Base-by-base conservation (phyloP, 2,797 vertebrate species). In the Esox masquinongy region DNA sequence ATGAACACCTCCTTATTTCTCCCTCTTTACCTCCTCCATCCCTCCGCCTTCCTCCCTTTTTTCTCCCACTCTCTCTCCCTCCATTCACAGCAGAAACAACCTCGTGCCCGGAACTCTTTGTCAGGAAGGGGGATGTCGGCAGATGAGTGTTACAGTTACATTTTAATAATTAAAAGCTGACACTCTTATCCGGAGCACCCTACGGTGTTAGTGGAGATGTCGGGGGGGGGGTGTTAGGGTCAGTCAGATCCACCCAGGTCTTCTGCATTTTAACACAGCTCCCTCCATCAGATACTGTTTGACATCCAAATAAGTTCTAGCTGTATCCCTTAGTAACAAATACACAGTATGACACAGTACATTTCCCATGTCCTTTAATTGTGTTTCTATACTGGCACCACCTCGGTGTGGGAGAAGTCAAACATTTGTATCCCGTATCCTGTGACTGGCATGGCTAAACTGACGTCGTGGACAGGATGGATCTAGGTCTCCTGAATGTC, bases 71-170 rank as follows among this genome's bases (percentile, higher is more conserved):
- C 4, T 16, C n/a, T 66, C 4, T 16, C n/a, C n/a, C 53, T 56
- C 19, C n/a, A 4, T 59, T 5, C n/a, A 59, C 53, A 59, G 19
- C 9, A n/a, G n/a, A 22, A 59, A 59, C 53, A 59, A n/a, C 53
- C 53, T 22, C 8, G 9, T 11, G n/a, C 53, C n/a, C 12, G 29
- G 34, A 26, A 81, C 70, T 56, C 63, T 64, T 78, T 79, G 78
- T 73, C 77, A 79, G 76, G 79, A 39, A 7, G 36, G 68, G 74
- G 49, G 71, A 82, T 78, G 68, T 66, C 81, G 82, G 77, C 80
- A 70, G 36, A 81, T 16, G 68, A 72, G 36, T 70, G 59, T 63
- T 53, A 76, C 6, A 31, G 29, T 31, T 31, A 43, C 5, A 43
- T 43, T 43, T 43, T 2, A 43, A 43, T 43, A 6, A 43, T 6